Conservation (phyloP, 2,797 vertebrate species). For the Coregonus ussuriensis region DNA sequence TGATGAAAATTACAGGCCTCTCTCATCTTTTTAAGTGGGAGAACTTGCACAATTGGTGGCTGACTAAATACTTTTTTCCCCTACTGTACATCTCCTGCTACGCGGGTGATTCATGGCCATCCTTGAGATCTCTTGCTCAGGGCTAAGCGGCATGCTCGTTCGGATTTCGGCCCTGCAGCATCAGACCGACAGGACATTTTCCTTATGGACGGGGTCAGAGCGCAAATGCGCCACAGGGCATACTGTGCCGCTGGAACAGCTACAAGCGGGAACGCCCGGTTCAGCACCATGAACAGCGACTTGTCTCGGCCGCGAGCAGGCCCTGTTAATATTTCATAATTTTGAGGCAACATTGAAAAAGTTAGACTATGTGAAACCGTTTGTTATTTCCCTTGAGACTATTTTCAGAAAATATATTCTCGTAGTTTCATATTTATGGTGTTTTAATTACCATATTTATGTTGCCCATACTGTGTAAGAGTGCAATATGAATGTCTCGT, state of each 20-base stretch:
- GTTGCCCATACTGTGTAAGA: not conserved
- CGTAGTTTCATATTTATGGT: too few species aligned
- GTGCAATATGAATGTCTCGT: not conserved
- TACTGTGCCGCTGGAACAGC: not conserved
- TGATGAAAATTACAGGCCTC: too few species aligned
- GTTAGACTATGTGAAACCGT: not conserved
- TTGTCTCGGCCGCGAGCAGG: not conserved
- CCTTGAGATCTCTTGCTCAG: constrained; percentile 30
- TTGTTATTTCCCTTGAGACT: not conserved
- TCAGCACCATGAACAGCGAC: constrained; percentile 63
- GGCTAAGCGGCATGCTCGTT: constrained; percentile 19
- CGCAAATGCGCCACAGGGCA: not conserved
- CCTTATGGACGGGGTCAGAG: too few species aligned
- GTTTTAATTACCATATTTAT: not conserved
- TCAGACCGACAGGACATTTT: not conserved
- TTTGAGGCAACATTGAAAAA: not conserved
- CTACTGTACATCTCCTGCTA: not conserved
- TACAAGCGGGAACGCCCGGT: not conserved
- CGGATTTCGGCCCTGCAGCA: not conserved
- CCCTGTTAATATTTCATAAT: constrained; percentile 3
- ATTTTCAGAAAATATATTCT: not conserved
- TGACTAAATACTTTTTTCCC: too few species aligned
- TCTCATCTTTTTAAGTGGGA: too few species aligned
- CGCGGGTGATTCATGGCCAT: constrained; percentile 36
- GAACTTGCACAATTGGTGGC: too few species aligned